phyloP scores from a whole-genome alignment of 2,113 vertebrate genomes.

The Nycticorax nycticorax region DNA sequence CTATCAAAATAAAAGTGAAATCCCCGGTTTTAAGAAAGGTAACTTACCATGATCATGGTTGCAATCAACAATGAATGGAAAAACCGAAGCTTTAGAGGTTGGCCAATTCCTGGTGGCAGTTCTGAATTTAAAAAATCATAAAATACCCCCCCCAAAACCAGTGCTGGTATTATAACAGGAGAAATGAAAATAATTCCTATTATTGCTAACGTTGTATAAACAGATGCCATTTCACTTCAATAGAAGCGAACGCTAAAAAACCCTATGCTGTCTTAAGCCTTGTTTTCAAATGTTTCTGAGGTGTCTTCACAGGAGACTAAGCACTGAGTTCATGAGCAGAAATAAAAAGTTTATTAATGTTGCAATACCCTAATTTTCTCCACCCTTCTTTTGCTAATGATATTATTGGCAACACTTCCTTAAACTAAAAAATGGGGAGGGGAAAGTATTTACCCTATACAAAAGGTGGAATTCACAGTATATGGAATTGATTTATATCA shows the following conservation, averaged over 20 bases:
- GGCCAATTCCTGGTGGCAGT: slow-evolving; percentile 50
- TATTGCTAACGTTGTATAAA: background rate
- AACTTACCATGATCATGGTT: background rate
- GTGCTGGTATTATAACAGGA: slow-evolving; percentile 1
- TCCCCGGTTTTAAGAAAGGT: background rate
- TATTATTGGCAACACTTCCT: background rate
- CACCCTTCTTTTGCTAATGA: slow-evolving; percentile 42
- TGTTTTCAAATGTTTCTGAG: background rate
- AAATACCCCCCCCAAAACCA: background rate
- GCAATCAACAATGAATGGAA: background rate
- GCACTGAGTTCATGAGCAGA: background rate
- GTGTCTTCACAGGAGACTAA: background rate
- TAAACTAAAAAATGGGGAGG: background rate
- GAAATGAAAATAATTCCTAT: background rate
- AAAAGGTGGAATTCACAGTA: background rate
- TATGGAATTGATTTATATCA: background rate
- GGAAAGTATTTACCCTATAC: background rate
- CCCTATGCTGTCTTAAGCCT: background rate
- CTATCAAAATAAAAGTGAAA: background rate
- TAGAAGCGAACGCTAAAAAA: background rate
- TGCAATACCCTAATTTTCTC: slow-evolving; percentile 52
- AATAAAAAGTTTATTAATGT: slow-evolving; percentile 37
- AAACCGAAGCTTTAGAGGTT: slow-evolving; percentile 50
- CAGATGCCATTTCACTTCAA: background rate
- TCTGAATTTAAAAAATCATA: background rate